phyloP scores from a whole-genome alignment of 1,140 invertebrate genomes.

The Nasonia giraulti region DNA sequence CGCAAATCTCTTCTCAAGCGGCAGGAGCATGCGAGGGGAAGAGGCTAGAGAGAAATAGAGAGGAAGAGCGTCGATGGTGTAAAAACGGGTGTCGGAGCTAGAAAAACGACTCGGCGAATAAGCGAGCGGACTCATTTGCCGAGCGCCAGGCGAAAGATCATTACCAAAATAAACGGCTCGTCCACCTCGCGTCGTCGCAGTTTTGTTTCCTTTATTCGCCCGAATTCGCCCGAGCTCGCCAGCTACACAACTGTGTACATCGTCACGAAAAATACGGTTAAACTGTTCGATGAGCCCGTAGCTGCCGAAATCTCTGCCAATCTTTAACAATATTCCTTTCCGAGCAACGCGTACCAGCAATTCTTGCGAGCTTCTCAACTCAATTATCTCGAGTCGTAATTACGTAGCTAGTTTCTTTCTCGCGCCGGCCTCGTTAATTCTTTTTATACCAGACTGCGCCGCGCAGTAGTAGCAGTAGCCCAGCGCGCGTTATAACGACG shows the following conservation, averaged over 20 bases:
- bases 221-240: neutral
- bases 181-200: neutral
- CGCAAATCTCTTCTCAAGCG: too few species aligned
- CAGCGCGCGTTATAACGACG: neutral
- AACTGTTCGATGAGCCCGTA: neutral
- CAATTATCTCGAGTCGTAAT: constrained; percentile 4
- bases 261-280: neutral
- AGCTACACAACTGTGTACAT: too few species aligned
- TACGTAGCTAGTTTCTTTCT: neutral
- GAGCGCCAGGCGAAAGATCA: constrained; percentile 40
- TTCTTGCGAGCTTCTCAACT: neutral
- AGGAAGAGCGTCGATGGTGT: neutral
- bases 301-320: neutral
- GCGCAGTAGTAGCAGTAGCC: neutral
- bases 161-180: constrained; percentile 50
- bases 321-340: neutral
- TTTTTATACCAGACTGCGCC: neutral
- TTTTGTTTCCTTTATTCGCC: constrained; percentile 32
- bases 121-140: constrained; percentile 41
- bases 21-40: too few species aligned
- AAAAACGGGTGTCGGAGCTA: constrained; percentile 11
- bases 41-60: neutral
- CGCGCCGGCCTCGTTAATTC: neutral
- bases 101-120: constrained; percentile 12
- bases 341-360: neutral